Conservation (phyloP, 2,888 invertebrate species). For the Ashinkailepas kermadecensis region DNA sequence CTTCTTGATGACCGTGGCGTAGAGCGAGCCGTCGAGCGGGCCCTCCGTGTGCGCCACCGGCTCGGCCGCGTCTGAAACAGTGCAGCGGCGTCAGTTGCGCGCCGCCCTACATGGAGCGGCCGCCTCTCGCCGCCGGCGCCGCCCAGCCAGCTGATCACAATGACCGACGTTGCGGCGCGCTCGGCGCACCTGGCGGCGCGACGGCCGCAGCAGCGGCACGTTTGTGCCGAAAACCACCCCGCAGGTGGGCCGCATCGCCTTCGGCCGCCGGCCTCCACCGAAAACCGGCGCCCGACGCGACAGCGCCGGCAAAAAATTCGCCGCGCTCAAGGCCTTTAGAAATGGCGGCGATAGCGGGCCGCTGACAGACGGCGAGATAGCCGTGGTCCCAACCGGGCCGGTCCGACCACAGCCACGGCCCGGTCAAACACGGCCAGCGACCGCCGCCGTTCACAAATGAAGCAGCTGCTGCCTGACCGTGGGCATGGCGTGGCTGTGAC, state of each 20-base stretch:
- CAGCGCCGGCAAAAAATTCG: background rate
- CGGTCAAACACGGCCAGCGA: background rate
- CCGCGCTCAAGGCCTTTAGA: background rate
- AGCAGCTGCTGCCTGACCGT: too few relatives aligned
- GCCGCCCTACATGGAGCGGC: background rate
- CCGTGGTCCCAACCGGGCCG: background rate
- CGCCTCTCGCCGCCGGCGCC: conserved; percentile 8
- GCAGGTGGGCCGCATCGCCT: too few relatives aligned
- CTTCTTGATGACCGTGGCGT: conserved; percentile 55
- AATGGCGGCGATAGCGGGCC: background rate
- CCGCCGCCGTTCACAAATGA: background rate
- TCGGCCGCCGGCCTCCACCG: background rate
- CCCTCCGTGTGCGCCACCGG: conserved; percentile 59
- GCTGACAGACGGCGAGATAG: background rate
- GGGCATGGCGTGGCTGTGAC: too few relatives aligned
- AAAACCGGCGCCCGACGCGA: background rate
- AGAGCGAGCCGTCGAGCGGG: conserved; percentile 81
- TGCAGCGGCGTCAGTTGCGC: background rate
- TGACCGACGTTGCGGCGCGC: background rate
- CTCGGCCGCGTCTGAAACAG: conserved; percentile 30
- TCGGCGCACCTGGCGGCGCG: background rate
- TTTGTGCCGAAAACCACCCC: background rate
- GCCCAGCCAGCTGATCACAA: background rate
- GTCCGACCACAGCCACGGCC: background rate
- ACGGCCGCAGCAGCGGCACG: background rate